Base-by-base conservation (phyloP, 2,888 invertebrate genomes). In the Nesidiocoris tenuis region DNA sequence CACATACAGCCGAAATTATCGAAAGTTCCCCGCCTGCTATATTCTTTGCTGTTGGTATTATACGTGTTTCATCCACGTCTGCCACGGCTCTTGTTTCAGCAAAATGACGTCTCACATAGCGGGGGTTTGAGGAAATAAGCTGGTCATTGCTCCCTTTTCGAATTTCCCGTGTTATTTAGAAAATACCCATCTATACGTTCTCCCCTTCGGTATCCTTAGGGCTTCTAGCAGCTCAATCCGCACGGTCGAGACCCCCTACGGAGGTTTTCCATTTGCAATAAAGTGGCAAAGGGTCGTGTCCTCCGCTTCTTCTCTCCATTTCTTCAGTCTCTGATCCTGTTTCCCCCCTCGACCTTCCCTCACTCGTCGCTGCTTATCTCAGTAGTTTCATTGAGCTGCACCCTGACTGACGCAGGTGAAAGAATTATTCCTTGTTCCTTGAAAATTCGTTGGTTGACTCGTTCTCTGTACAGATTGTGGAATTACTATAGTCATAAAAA, bases 191-290 rank as follows among this genome's bases (percentile, higher is more conserved):
- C 59, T 59, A n/a, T 18, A 39, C 39, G 39, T 39, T 39, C 12
- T 39, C 39, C n/a, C 39, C 39, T 39, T 39, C 39, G 12, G 39
- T 12, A 39, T 39, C 39, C 39, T 39, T 39, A 39, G 39, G 39
- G 39, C 39, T 39, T 3, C 39, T 39, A 39, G 39, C 39, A 39
- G 39, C 39, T 39, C 39, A 7, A 39, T 16, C 23, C 22, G 68
- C 16, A 1, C 61, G 3, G 54, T 21, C 17, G 59, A 18, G 21
- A 65, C 66, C 65, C 74, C 66, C 74, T 65, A 61, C 57, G 57
- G 59, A 75, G 74, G 63, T 77, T 77, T 77, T 77, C 77, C 77
- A 77, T 77, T 77, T 77, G 77, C 77, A 77, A 75, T 77, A 77
- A 77, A 77, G 74, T 75, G 74, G 25, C 66, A 39, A 39, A 39